These are phyloP conservation scores for Drosophila ohnishii DNA, from an alignment of 1,140 invertebrate genomes.

Conservation along the genomic window DNA sequence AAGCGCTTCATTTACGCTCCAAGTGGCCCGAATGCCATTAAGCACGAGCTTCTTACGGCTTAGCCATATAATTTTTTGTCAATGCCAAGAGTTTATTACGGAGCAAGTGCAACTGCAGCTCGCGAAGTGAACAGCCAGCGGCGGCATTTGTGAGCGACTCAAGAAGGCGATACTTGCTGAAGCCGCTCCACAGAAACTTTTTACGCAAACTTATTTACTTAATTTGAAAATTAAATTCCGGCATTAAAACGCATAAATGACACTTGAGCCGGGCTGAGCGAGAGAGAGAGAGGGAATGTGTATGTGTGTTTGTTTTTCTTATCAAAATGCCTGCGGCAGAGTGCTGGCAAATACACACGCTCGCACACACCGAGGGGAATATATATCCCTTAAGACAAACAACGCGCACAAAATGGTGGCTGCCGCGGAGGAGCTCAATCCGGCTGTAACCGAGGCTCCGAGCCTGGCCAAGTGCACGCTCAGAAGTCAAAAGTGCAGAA, in stretches of 20 bases:
- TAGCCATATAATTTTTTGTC: slow-evolving; percentile 36
- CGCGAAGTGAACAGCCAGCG: slow-evolving; percentile 35
- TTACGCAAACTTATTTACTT: slow-evolving; percentile 71
- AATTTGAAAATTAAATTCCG: slow-evolving; percentile 81
- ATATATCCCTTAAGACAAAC: slow-evolving; percentile 81
- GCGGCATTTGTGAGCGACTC: slow-evolving; percentile 13
- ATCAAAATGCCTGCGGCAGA: slow-evolving; percentile 80
- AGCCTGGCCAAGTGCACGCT: slow-evolving; percentile 76
- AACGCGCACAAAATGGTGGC: slow-evolving; percentile 64
- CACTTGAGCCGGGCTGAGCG: slow-evolving; percentile 61
- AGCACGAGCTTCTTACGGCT: slow-evolving; percentile 19
- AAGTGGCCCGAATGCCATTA: slow-evolving; percentile 23
- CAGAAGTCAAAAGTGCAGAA: slow-evolving; percentile 80
- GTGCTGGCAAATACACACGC: slow-evolving; percentile 68
- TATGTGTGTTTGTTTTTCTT: slow-evolving; percentile 73
- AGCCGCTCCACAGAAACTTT: slow-evolving; percentile 47
- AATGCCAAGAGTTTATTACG: slow-evolving; percentile 54
- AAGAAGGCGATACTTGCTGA: slow-evolving; percentile 17
- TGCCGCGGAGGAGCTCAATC: slow-evolving; percentile 20
- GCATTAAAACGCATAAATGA: slow-evolving; percentile 81
- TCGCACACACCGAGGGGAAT: slow-evolving; percentile 32
- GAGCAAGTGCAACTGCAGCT: slow-evolving; percentile 16
- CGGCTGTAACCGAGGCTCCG: slow-evolving; percentile 21
- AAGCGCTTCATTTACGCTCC: slow-evolving; percentile 26
- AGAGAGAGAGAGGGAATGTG: neutral